phyloP scores from a whole-genome alignment of 2,888 invertebrate genomes.

The Amphipyra berbera region DNA sequence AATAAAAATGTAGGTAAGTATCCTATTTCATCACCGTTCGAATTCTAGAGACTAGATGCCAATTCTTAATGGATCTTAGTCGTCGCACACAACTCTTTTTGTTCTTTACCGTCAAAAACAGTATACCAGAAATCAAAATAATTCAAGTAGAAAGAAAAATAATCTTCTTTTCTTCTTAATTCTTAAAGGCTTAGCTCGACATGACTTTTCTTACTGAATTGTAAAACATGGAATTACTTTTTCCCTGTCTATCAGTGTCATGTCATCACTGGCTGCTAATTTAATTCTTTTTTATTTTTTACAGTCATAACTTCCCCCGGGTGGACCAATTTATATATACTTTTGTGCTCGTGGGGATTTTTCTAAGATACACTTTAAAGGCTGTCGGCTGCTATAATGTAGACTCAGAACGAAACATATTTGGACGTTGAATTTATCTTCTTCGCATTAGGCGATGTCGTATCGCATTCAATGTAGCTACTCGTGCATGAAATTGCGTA shows the following conservation, averaged over 20 bases:
- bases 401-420: constrained; percentile 32
- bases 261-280: constrained; percentile 21
- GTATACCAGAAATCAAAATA: not conserved
- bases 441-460: constrained; percentile 53
- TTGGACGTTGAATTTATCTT: constrained; percentile 55
- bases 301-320: constrained; percentile 14
- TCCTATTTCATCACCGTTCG: constrained; percentile 12
- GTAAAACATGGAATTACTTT: constrained; percentile 25
- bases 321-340: constrained; percentile 20
- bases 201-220: constrained; percentile 5
- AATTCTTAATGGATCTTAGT: constrained; percentile 15
- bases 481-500: constrained; percentile 57
- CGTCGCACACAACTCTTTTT: no score
- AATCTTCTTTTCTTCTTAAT: constrained; percentile 6
- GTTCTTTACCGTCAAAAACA: no score
- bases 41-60: constrained; percentile 18
- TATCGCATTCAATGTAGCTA: constrained; percentile 51
- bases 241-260: constrained; percentile 18
- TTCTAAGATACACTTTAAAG: constrained; percentile 38
- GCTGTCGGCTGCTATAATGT: constrained; percentile 32
- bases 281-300: constrained; percentile 22
- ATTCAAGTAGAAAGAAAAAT: not conserved
- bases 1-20: constrained; percentile 3
- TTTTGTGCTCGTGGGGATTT: constrained; percentile 35
- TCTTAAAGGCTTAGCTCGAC: constrained; percentile 1